Evolutionary conservation across 1,140 invertebrate species (phyloP).

Genomic region (Zaprionus ghesquierei): DNA sequence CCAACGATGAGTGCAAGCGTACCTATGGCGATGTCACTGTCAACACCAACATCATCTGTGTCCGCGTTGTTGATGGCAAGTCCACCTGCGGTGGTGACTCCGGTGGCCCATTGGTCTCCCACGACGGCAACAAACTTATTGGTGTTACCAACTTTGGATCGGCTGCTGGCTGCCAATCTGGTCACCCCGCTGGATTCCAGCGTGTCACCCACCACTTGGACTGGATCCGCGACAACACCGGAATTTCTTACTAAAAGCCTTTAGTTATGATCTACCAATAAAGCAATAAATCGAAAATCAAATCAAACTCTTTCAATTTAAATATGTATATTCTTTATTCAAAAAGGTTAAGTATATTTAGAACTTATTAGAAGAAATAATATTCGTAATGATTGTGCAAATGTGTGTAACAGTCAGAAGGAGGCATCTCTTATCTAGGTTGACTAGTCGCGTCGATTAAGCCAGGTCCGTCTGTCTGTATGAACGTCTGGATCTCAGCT

Average conservation of each 20-base stretch:
- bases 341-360: no score
- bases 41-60: slow-evolving; percentile 59
- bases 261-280: neutral
- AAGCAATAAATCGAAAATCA: neutral
- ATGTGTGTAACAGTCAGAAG: no score
- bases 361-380: no score
- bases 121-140: slow-evolving; percentile 78
- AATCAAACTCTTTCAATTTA: neutral
- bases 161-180: slow-evolving; percentile 27
- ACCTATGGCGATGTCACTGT: slow-evolving; percentile 34
- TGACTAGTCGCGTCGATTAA: no score
- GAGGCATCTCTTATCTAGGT: no score
- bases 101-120: slow-evolving; percentile 83
- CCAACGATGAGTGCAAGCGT: neutral
- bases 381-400: no score
- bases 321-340: neutral
- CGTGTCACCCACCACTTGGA: slow-evolving; percentile 83
- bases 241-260: slow-evolving; percentile 16
- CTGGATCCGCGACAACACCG: slow-evolving; percentile 82
- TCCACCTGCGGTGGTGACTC: slow-evolving; percentile 84
- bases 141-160: slow-evolving; percentile 82
- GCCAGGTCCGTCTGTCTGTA: no score
- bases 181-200: slow-evolving; percentile 83
- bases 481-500: no score
- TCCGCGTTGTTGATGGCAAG: slow-evolving; percentile 49